phyloP scores from a whole-genome alignment of 1,140 invertebrate species.

The Phymorhynchus buccinoides region DNA sequence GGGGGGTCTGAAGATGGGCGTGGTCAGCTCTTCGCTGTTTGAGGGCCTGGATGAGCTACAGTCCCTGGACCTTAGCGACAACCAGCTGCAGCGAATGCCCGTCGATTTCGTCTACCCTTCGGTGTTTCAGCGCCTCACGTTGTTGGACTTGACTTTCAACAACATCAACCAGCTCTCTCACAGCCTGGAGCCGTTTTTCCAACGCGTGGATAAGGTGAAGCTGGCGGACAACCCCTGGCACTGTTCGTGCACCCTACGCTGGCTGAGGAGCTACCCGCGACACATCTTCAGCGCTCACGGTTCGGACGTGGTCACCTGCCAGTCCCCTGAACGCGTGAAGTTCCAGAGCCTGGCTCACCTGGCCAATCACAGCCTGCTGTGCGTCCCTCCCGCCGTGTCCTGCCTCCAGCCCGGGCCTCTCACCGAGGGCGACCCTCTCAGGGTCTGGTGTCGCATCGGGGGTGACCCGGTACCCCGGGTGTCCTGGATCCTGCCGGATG shows the following conservation, averaged over 20 bases:
- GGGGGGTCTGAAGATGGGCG: conserved; percentile 31
- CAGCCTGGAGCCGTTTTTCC: conserved; percentile 27
- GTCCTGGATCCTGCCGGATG: conserved; percentile 38
- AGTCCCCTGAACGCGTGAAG: conserved; percentile 23
- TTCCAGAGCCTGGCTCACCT: conserved; percentile 33
- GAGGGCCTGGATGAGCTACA: conserved; percentile 23
- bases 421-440: conserved; percentile 10
- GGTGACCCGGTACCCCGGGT: conserved; percentile 40
- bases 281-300: not conserved
- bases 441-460: conserved; percentile 14
- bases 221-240: conserved; percentile 45
- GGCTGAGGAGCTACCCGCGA: conserved; percentile 41
- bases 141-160: conserved; percentile 42
- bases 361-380: conserved; percentile 28
- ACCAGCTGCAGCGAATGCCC: conserved; percentile 27
- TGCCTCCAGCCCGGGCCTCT: conserved; percentile 12
- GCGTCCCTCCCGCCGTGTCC: conserved; percentile 24
- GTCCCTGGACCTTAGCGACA: conserved; percentile 37
- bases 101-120: conserved; percentile 18
- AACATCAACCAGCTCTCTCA: conserved; percentile 24
- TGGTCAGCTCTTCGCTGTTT: conserved; percentile 33
- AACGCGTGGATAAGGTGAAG: conserved; percentile 17
- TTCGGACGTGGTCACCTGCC: conserved; percentile 15
- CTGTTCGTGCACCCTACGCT: conserved; percentile 43
- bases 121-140: conserved; percentile 10